phyloP scores from a whole-genome alignment of 2,113 vertebrate species.

The Cathartes aura region DNA sequence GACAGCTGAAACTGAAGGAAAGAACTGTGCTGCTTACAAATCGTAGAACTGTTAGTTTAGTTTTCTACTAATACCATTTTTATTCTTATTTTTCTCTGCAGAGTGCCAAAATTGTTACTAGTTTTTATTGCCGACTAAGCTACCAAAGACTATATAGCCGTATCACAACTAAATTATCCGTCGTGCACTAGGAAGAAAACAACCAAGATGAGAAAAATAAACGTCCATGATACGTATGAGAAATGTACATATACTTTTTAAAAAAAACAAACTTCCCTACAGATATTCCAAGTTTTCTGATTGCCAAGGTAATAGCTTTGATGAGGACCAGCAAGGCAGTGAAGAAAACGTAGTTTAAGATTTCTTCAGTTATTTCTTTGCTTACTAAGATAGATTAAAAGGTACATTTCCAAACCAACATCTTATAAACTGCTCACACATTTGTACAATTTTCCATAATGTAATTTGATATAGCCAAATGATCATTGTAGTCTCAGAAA shows the following conservation, averaged over 20 bases:
- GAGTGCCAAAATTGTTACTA: neutral
- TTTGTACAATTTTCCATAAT: neutral
- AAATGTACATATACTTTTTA: neutral
- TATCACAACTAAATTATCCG: neutral
- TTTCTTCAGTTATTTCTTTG: neutral
- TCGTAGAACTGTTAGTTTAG: neutral
- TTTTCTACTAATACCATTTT: neutral
- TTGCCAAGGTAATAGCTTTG: neutral
- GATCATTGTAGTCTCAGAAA: neutral
- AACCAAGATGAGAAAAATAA: neutral
- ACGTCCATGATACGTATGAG: neutral
- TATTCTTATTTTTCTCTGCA: neutral
- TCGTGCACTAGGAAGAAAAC: neutral
- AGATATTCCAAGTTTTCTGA: neutral
- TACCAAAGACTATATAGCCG: neutral
- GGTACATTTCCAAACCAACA: neutral
- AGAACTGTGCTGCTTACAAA: neutral
- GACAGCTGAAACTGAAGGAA: neutral
- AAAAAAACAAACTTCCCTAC: neutral
- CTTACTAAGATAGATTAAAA: neutral
- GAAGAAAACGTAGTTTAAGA: neutral
- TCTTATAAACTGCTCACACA: neutral
- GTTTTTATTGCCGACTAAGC: neutral
- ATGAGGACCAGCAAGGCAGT: neutral
- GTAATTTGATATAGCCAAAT: neutral